Evolutionary conservation across 2,888 invertebrate species (phyloP), one percentile per base, ranked within the genome.

Genomic region (Alloplasta piceator): DNA sequence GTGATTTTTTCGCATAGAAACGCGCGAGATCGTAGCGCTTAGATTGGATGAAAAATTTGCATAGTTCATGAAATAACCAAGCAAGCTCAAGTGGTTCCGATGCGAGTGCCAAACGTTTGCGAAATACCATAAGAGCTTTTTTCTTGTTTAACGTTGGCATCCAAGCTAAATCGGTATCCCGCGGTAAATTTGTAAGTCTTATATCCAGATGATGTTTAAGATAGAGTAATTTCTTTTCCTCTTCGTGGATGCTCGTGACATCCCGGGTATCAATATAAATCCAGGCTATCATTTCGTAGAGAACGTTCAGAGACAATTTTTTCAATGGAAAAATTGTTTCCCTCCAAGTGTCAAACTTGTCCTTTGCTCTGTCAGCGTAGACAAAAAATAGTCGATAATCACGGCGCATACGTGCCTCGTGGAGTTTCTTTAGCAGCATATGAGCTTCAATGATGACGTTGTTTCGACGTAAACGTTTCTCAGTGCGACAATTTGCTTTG

Each of bases 21-120:
- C 92, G 87, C 0, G 93, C 92, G 16, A 93, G 71, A 68, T 94
- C 93, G 84, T 86, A 92, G 52, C 93, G 91, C 50, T 90, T 90
- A 1, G 91, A 84, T 75, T 93, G 92, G 5, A 91, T 87, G 74
- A 92, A 88, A 76, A 91, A 91, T 77, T 92, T 90, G 6, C 92
- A 89, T 9, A 94, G 86, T 83, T 94, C 94, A 82, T 93, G 93
- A 81, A 92, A 93, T 38, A 94, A 80, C 93, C 93, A 93, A 10
- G 92, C 89, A 4, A 93, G 86, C 86, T 94, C 94, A n/a, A 92
- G 86, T 0, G 92, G 87, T n/a, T 87, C 80, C 0, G 84, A 87
- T 1, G 90, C 89, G 50, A 90, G 82, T 0, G 89, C 89, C 10
- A 91, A 72, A 56, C 90, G 83, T 64, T 85, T 82, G 4, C 89